Evolutionary conservation across 2,797 vertebrate species (phyloP).

Genomic region (Acanthurus tractus): DNA sequence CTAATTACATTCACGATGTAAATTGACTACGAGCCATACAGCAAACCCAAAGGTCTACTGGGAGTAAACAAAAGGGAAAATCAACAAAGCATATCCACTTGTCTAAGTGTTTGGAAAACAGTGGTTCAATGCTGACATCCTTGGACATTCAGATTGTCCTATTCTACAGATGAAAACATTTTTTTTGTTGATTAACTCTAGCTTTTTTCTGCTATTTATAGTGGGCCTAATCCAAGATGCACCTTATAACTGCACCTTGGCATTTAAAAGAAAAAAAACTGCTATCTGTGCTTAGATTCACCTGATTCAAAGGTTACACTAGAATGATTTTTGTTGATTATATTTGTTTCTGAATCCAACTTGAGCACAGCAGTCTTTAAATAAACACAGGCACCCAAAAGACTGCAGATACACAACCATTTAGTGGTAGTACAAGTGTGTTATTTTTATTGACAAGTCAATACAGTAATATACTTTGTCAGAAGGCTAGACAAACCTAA

Average conservation of each 20-base stretch:
- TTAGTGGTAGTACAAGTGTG: neutral
- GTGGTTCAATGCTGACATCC: too few relatives aligned
- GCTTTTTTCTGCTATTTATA: neutral
- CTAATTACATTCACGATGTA: too few relatives aligned
- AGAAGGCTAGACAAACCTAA: neutral
- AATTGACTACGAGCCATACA: too few relatives aligned
- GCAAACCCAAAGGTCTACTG: too few relatives aligned
- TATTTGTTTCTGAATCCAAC: neutral
- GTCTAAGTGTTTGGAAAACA: too few relatives aligned
- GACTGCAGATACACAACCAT: neutral
- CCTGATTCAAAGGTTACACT: neutral
- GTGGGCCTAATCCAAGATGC: neutral
- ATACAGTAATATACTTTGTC: neutral
- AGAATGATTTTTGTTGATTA: too few relatives aligned
- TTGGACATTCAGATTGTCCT: too few relatives aligned
- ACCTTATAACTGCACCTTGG: too few relatives aligned
- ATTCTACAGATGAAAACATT: neutral
- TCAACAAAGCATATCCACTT: too few relatives aligned
- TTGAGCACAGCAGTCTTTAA: neutral
- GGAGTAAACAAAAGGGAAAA: too few relatives aligned
- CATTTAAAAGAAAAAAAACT: too few relatives aligned
- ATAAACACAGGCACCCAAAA: neutral
- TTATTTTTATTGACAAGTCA: constrained; percentile 6
- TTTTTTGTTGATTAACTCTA: neutral
- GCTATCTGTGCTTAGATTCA: neutral